Evolutionary conservation across 2,888 invertebrate species (phyloP), one percentile per base, ranked within the genome.

Genomic region (Polyommatus icarus): DNA sequence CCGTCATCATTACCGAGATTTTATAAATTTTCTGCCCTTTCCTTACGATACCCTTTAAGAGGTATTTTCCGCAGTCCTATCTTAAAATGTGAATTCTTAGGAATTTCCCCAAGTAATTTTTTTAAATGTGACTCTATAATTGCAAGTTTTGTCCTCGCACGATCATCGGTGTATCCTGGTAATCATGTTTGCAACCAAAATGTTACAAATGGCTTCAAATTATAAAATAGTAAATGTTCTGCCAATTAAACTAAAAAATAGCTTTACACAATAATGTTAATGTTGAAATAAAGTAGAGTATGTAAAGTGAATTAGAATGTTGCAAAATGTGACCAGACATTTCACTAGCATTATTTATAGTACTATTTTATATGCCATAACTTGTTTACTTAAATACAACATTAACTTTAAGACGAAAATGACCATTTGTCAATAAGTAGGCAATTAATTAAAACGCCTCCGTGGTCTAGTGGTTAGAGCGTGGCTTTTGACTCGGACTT

Each of bases 161-260:
- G 61, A 67, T 67, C 12, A 5, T 12, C 12, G 15, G 1, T 24
- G 24, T 12, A 20, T 12, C 20, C 20, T 24, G 24, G 29, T 67
- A 32, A 67, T 67, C 20, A 15, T 61, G 5, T 12, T 67, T 24
- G 12, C 29, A 24, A 59, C 57, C 59, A 24, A 24, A 24, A 24
- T 32, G 6, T 29, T 29, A 32, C 24, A 20, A 18, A 67, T 32
- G 67, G 1, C 5, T 5, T 5, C 0, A 18, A 67, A 67, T 8
- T 32, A 15, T 32, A 29, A 67, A 67, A 67, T 29, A 7, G 32
- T 32, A 15, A 67, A 32, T 32, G 15, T 32, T 67, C 15, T 67
- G 67, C 29, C 32, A 67, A 67, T 67, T 67, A 67, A 67, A 15
- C 32, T 67, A 67, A 67, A 67, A 61, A 32, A 32, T 32, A 15